These are phyloP conservation scores for Idaea biselata DNA, from an alignment of 2,888 invertebrate genomes.

Conservation along the genomic window DNA sequence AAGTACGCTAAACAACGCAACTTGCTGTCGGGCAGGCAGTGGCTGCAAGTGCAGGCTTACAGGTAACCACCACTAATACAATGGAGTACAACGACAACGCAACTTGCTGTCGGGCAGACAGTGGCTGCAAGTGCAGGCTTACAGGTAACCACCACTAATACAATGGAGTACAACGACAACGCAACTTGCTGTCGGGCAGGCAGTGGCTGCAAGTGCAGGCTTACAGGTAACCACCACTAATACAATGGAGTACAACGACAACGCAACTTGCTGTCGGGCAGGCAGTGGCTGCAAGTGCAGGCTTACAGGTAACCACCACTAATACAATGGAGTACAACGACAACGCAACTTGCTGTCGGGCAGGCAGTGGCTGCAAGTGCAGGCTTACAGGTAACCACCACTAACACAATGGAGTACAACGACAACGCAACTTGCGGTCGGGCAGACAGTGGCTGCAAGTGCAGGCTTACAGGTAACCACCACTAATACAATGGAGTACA, in stretches of 20 bases:
- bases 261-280: conserved; percentile 77
- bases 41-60: conserved; percentile 87
- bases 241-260: conserved; percentile 85
- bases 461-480: conserved; percentile 76
- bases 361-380: conserved; percentile 84
- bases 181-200: conserved; percentile 77
- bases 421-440: conserved; percentile 71
- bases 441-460: conserved; percentile 85
- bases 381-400: conserved; percentile 72
- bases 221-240: conserved; percentile 73
- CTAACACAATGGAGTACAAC: conserved; percentile 85
- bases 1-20: conserved; percentile 56
- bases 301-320: conserved; percentile 80
- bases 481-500: conserved; percentile 84
- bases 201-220: conserved; percentile 88
- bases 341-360: conserved; percentile 78
- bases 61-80: conserved; percentile 65
- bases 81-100: conserved; percentile 84
- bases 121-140: conserved; percentile 88
- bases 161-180: conserved; percentile 84
- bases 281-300: conserved; percentile 85
- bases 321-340: conserved; percentile 85
- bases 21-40: conserved; percentile 81
- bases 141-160: conserved; percentile 69
- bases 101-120: conserved; percentile 79